Base-by-base conservation (phyloP, 2,797 vertebrate genomes). In the Vespertilio murinus region DNA sequence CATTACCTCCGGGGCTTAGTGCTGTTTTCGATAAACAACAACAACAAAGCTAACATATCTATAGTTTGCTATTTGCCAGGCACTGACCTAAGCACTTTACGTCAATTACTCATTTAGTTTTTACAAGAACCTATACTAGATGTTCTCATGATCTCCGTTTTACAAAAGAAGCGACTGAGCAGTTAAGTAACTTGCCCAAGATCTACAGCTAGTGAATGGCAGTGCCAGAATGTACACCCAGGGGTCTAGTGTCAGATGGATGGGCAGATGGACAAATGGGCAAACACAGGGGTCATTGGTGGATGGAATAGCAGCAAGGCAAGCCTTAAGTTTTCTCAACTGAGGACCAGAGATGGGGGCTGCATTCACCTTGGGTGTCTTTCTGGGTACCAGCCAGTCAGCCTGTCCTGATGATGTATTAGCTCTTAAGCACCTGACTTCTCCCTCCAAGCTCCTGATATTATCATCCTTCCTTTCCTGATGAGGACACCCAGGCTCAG, bases 321-420 rank as follows among this genome's bases (percentile, higher is more conserved):
- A 17, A 30, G 54, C 54, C 56, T 59, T 40, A 86, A 88, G 33
- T 73, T 47, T 47, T 54, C 74, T 45, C 73, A 64, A 22, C 45
- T 42, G 45, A 30, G 69, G 71, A 79, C 30, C 20, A 47, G 59
- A 83, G 86, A 70, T 13, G 16, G 14, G 35, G 70, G 65, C 86
- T 59, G 40, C 28, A 64, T 28, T 94, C 65, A 83, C 65, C 69
- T 52, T 7, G 4, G 38, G 52, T 90, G 81, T 20, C 89, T 80
- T 74, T 69, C 7, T 61, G 89, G 65, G 71, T 35, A 40, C 42
- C n/a, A 59, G 82, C 85, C 94, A 89, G 87, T 17, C 47, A 91
- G 47, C 30, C n/a, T 96, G 83, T 89, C 83, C 69, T 33, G 52
- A 70, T 40, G 64, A 90, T 40, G 90, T 95, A 94, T 61, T 77